phyloP scores from a whole-genome alignment of 2,888 invertebrate species.

The Lymantria dispar region DNA sequence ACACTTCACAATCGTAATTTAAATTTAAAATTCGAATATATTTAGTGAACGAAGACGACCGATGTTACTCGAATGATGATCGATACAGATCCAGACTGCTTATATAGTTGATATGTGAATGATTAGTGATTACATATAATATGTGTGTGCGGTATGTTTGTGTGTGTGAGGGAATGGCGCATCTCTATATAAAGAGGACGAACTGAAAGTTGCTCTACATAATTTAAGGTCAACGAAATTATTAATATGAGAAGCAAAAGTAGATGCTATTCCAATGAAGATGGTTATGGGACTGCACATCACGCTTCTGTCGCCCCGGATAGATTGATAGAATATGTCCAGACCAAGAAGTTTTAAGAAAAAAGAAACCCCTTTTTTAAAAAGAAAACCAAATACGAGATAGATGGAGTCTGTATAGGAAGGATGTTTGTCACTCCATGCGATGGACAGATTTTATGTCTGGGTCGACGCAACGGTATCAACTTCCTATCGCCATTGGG shows the following conservation, averaged over 20 bases:
- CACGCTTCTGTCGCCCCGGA: no score
- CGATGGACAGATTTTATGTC: no score
- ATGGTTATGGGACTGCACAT: no score
- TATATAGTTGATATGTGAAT: slow-evolving; percentile 32
- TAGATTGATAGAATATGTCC: no score
- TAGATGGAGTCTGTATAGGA: no score
- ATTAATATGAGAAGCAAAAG: background rate
- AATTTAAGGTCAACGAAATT: slow-evolving; percentile 17
- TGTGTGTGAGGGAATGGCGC: slow-evolving; percentile 31
- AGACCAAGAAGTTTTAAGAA: no score
- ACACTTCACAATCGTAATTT: slow-evolving; percentile 2
- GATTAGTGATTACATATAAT: slow-evolving; percentile 32
- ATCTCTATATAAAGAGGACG: slow-evolving; percentile 25
- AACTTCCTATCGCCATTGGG: no score
- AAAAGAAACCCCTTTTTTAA: no score
- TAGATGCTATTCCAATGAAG: no score
- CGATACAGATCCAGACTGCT: slow-evolving; percentile 21
- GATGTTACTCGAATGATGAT: slow-evolving; percentile 34
- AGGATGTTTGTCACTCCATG: no score
- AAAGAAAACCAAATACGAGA: no score
- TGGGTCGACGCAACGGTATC: no score
- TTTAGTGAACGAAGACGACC: slow-evolving; percentile 16
- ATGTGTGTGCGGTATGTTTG: slow-evolving; percentile 11
- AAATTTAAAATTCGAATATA: slow-evolving; percentile 6
- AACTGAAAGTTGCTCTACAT: slow-evolving; percentile 30